phyloP scores from a whole-genome alignment of 1,140 invertebrate genomes.

The Himalopsyche phryganea region DNA sequence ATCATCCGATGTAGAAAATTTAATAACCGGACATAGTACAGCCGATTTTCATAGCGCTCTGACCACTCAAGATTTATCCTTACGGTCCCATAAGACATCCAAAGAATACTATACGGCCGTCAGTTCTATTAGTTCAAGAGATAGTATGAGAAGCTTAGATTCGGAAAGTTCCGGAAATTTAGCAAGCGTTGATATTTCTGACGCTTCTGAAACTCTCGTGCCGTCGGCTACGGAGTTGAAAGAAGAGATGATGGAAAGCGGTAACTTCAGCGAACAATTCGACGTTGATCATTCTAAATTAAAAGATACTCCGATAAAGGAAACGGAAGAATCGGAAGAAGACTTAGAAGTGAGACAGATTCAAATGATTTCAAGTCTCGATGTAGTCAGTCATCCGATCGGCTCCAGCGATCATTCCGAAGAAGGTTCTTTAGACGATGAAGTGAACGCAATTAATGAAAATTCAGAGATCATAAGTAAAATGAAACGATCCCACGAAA shows the following conservation, averaged over 20 bases:
- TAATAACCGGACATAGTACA: slow-evolving; percentile 60
- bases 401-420: slow-evolving; percentile 46
- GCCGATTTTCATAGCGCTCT: slow-evolving; percentile 88
- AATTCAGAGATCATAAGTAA: slow-evolving; percentile 54
- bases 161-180: slow-evolving; percentile 85
- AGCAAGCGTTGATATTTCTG: slow-evolving; percentile 83
- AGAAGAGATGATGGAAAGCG: slow-evolving; percentile 53
- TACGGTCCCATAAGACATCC: slow-evolving; percentile 63
- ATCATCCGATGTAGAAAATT: slow-evolving; percentile 82
- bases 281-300: slow-evolving; percentile 46
- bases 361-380: not conserved
- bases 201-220: slow-evolving; percentile 85
- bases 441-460: slow-evolving; percentile 37
- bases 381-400: slow-evolving; percentile 1
- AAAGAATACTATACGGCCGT: slow-evolving; percentile 82
- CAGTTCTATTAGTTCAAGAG: slow-evolving; percentile 78
- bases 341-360: slow-evolving; percentile 21
- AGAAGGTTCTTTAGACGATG: slow-evolving; percentile 48
- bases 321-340: slow-evolving; percentile 27
- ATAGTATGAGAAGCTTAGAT: slow-evolving; percentile 85
- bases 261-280: slow-evolving; percentile 49
- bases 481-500: slow-evolving; percentile 86
- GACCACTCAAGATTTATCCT: slow-evolving; percentile 72
- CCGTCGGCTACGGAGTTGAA: slow-evolving; percentile 68
- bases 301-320: slow-evolving; percentile 35